Base-by-base conservation (phyloP, 2,113 vertebrate genomes). In the Antechinus flavipes region DNA sequence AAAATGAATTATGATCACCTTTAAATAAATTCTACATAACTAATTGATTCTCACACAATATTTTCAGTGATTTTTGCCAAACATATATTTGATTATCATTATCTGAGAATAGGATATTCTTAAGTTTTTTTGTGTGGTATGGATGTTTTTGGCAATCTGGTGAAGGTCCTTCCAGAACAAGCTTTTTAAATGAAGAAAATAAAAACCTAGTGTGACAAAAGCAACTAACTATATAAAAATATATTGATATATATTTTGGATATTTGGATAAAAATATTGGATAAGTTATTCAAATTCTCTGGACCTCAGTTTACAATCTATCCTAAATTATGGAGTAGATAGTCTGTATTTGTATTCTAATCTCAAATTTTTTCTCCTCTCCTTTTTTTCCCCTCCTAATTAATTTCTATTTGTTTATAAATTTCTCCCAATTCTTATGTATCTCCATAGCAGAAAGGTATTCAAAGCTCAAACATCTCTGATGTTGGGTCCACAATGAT, bases 31-130 rank as follows among this genome's bases (percentile, higher is more conserved):
- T 84, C 68, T 42, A 42, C 8, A 22, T 84, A 22, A 8, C 7
- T 16, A n/a, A 84, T 84, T 42, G 68, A n/a, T 42, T 84, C n/a
- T 42, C 68, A 84, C 35, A 68, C 12, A 12, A 11, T 35, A 68
- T 12, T 68, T 68, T 30, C 27, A 68, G 58, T 84, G 68, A 84
- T 84, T 84, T 84, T 84, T 84, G 68, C 11, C 68, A 22, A 84
- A 84, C n/a, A 96, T 97, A 94, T 49, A 61, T 90, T 76, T 7
- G 6, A 91, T n/a, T 25, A 54, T 55, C 52, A 61, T 96, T 92
- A 93, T 22, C 30, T 76, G 61, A 76, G 5, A 76, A n/a, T 14
- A n/a, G 14, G 35, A n/a, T 52, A 76, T 76, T 76, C 30, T 76
- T 76, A 76, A 76, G 12, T 12, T 35, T 76, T 16, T 76, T 76